Conservation (phyloP, 1,140 invertebrate genomes). For the Aphaenogaster floridana region DNA sequence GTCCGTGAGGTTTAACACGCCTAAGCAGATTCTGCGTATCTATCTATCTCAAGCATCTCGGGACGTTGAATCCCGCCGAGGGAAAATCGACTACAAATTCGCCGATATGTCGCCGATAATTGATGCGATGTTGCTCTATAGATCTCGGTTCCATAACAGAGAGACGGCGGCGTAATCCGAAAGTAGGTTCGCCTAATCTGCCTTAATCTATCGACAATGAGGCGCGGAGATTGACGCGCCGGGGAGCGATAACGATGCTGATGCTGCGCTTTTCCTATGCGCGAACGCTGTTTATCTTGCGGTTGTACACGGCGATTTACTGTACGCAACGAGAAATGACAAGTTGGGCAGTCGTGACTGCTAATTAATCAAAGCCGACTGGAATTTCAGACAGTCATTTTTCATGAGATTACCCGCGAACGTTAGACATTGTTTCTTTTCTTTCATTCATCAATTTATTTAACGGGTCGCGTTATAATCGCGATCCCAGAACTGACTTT, state of each 20-base stretch:
- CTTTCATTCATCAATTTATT: background rate
- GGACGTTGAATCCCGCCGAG: conserved; percentile 15
- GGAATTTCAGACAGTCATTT: conserved; percentile 32
- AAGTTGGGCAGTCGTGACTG: conserved; percentile 38
- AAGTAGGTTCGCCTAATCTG: conserved; percentile 62
- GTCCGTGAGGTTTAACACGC: conserved; percentile 13
- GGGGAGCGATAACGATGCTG: conserved; percentile 56
- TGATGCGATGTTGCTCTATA: conserved; percentile 41
- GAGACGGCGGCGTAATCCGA: conserved; percentile 53
- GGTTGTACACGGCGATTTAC: conserved; percentile 47
- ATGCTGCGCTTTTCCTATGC: conserved; percentile 59
- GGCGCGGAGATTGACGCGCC: conserved; percentile 60
- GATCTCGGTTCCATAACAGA: conserved; percentile 51
- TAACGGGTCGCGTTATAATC: conserved; percentile 4
- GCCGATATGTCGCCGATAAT: conserved; percentile 58
- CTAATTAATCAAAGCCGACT: conserved; percentile 58
- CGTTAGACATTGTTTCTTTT: conserved; percentile 8
- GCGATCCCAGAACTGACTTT: conserved; percentile 3
- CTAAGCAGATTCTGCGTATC: conserved; percentile 1
- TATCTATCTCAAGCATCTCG: conserved; percentile 24
- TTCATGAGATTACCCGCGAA: conserved; percentile 51
- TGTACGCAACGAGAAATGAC: conserved; percentile 55
- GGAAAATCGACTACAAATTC: conserved; percentile 62
- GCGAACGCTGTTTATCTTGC: conserved; percentile 44
- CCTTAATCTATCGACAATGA: conserved; percentile 65